Evolutionary conservation across 2,888 invertebrate genomes (phyloP).

Genomic region (Cataglyphis altisquamis): DNA sequence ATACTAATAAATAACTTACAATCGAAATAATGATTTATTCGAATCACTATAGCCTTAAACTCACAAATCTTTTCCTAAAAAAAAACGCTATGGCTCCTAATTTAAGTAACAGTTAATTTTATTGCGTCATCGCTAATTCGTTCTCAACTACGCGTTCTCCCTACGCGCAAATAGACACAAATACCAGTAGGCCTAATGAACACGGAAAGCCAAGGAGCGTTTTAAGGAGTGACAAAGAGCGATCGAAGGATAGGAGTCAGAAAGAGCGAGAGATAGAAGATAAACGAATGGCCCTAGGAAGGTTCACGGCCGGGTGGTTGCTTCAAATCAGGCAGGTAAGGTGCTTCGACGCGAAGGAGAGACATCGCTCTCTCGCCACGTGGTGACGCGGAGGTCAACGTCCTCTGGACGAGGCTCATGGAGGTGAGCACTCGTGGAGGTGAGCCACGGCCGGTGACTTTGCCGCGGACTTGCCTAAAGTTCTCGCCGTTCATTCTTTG

Average conservation of each 20-base stretch:
- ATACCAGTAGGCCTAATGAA: slow-evolving; percentile 1
- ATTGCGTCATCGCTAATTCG: slow-evolving; percentile 29
- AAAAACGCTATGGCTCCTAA: background rate
- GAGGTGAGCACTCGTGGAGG: slow-evolving; percentile 69
- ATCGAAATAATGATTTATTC: background rate
- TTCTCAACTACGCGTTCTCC: slow-evolving; percentile 32
- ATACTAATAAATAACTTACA: background rate
- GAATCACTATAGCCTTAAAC: background rate
- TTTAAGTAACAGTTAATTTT: slow-evolving; percentile 28
- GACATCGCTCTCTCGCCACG: slow-evolving; percentile 80
- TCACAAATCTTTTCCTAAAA: background rate
- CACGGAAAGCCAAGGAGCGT: slow-evolving; percentile 5
- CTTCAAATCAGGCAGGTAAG: slow-evolving; percentile 79
- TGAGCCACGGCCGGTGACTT: slow-evolving; percentile 55
- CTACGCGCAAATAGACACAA: slow-evolving; percentile 33
- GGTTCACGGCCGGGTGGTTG: slow-evolving; percentile 77
- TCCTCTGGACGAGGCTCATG: slow-evolving; percentile 76
- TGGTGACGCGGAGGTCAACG: slow-evolving; percentile 80
- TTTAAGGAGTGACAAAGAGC: slow-evolving; percentile 33
- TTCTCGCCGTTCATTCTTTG: slow-evolving; percentile 60
- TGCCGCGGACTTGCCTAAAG: slow-evolving; percentile 62
- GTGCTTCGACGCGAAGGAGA: slow-evolving; percentile 80
- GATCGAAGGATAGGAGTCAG: background rate
- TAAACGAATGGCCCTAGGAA: slow-evolving; percentile 68
- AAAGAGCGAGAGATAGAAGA: slow-evolving; percentile 31